Evolutionary conservation across 2,888 invertebrate genomes (phyloP).

Genomic region (Orthosia gothica): DNA sequence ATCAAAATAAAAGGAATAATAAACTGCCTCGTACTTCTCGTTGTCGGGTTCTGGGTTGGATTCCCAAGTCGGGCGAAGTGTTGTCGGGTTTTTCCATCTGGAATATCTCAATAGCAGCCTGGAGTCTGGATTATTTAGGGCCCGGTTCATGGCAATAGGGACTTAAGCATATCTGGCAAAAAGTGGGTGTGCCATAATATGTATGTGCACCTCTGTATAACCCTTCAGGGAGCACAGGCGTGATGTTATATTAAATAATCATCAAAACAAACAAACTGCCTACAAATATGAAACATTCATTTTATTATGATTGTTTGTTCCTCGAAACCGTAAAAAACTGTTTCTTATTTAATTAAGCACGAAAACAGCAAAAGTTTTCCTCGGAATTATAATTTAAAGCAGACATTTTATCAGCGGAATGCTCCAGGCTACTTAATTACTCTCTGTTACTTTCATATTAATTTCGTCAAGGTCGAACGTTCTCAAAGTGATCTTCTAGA

Average conservation of each 20-base stretch:
- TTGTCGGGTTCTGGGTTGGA: too few relatives aligned
- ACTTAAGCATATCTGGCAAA: too few relatives aligned
- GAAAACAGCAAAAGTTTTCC: conserved; percentile 65
- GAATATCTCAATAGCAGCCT: too few relatives aligned
- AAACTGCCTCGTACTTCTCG: too few relatives aligned
- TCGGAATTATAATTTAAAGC: conserved; percentile 65
- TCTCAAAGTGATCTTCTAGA: conserved; percentile 40
- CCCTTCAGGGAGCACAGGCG: too few relatives aligned
- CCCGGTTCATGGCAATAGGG: too few relatives aligned
- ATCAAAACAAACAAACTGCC: conserved; percentile 3
- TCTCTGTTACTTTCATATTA: conserved; percentile 63
- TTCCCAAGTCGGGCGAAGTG: too few relatives aligned
- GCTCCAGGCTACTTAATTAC: conserved; percentile 65
- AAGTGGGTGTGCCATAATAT: too few relatives aligned
- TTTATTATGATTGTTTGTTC: conserved; percentile 32
- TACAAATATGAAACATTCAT: conserved; percentile 9
- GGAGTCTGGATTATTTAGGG: too few relatives aligned
- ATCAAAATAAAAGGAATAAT: too few relatives aligned
- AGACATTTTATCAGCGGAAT: conserved; percentile 62
- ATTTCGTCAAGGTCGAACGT: conserved; percentile 47
- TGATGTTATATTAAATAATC: not conserved
- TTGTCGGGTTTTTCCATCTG: too few relatives aligned
- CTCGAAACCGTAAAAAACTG: conserved; percentile 32
- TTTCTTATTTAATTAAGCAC: conserved; percentile 59
- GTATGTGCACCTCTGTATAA: too few relatives aligned